Evolutionary conservation across 1,140 invertebrate species (phyloP), one percentile per base, ranked within the genome.

Genomic region (Platyscapa corneri): DNA sequence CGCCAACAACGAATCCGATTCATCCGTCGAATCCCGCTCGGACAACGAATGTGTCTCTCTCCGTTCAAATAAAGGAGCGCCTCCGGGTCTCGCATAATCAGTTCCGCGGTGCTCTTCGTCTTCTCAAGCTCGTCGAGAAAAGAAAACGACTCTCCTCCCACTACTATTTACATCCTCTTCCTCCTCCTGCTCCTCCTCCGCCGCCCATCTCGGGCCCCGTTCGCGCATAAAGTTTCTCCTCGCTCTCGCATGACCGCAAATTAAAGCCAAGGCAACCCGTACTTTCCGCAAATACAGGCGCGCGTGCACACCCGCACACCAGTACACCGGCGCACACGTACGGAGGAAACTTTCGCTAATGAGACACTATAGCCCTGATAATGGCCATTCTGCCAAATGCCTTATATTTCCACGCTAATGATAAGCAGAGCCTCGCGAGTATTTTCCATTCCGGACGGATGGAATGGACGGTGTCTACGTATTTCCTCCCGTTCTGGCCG

Each of bases 61-160:
- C 20, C 70, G 56, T 78, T 84, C 75, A 77, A 84, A 84, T 78
- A 84, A 78, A 84, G 82, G 82, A 84, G 82, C 82, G 82, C 34
- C 74, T 77, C 53, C 46, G 42, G 67, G 65, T 82, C 80, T 74
- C 80, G 80, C 34, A 64, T 72, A 72, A 82, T 70, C 80, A 74
- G 67, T 65, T 74, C 39, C 46, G 37, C 32, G 53, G 12, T 27
- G 27, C 37, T 34, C 20, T 60, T 34, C 30, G 30, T 60, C 76
- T 23, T 32, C 32, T 77, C n/a, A 18, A 27, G 12, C 20, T 20
- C 56, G 27, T 30, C 30, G 53, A 39, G 30, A 75, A 32, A 34
- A 77, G 32, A 42, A 39, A 74, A 42, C 39, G 70, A 74, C 46
- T 39, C 32, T 30, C 37, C 42, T 39, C 32, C 49, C 37, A 65